A percentile compares a stretch with the other conserved stretches of the same genome.
Evolutionary conservation across 2,888 invertebrate genomes (phyloP).

Genomic region (Drosophila stalkeri): DNA sequence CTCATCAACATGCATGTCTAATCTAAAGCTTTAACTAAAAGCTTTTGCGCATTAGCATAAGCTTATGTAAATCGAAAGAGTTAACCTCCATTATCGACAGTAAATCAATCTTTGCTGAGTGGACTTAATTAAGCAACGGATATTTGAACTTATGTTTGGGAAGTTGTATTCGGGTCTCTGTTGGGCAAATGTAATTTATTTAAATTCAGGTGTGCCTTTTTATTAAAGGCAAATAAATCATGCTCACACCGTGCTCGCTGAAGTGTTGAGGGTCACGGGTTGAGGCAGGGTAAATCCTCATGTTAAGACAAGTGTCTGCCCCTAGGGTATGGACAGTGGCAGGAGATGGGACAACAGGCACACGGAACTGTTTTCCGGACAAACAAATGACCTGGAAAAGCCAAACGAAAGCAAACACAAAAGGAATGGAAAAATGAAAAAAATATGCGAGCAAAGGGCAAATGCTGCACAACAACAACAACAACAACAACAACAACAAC

Average conservation of each 20-base stretch:
- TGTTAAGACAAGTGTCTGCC: constrained; percentile 71
- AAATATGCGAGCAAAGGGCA: constrained; percentile 24
- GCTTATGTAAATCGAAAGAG: neutral
- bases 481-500: constrained; percentile 28
- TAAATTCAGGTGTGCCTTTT: constrained; percentile 48
- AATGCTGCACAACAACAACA: constrained; percentile 35
- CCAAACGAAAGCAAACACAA: constrained; percentile 73
- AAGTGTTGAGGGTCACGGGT: constrained; percentile 34
- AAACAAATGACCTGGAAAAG: constrained; percentile 79
- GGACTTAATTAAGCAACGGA: neutral
- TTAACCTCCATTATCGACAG: neutral
- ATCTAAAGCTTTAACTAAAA: neutral
- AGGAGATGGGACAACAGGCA: constrained; percentile 24
- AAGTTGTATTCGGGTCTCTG: constrained; percentile 5
- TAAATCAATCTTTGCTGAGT: neutral
- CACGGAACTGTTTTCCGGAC: constrained; percentile 64
- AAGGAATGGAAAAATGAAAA: constrained; percentile 63
- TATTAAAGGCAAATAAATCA: constrained; percentile 71
- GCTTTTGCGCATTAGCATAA: neutral
- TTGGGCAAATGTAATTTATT: constrained; percentile 30
- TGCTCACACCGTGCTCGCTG: constrained; percentile 50
- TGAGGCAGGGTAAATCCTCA: constrained; percentile 29
- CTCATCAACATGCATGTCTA: neutral
- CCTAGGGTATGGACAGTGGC: constrained; percentile 41
- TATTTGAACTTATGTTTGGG: neutral